Evolutionary conservation across 2,797 vertebrate genomes (phyloP).

Genomic region (Pipistrellus nathusii): DNA sequence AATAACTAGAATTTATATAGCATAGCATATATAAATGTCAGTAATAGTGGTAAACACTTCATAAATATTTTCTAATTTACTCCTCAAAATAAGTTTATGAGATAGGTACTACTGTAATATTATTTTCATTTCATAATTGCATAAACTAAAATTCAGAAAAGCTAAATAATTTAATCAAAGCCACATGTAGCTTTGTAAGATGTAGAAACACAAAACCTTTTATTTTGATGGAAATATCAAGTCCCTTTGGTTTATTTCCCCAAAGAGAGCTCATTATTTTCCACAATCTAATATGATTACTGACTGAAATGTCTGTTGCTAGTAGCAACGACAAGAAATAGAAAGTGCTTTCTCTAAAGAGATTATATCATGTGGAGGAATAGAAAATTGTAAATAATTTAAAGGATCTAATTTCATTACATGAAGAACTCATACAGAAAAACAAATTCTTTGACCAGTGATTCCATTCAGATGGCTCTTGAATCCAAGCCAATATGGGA

Average conservation of each 20-base stretch:
- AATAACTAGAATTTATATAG: background rate
- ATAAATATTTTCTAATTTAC: slow-evolving; percentile 20
- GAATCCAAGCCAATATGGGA: background rate
- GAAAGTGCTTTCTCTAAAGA: background rate
- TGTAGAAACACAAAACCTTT: background rate
- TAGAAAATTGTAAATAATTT: background rate
- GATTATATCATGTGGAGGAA: background rate
- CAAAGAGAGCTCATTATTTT: slow-evolving; percentile 4
- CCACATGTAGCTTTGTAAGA: background rate
- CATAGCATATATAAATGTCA: background rate
- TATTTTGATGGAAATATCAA: background rate
- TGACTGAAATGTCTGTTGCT: slow-evolving; percentile 31
- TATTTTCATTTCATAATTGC: background rate
- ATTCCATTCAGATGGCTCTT: background rate
- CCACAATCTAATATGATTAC: background rate
- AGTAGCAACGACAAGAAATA: background rate
- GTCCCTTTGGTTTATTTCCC: slow-evolving; percentile 25
- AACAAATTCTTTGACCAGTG: background rate
- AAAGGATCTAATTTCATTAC: slow-evolving; percentile 18
- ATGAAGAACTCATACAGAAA: background rate
- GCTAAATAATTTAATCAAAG: background rate
- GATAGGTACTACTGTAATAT: background rate
- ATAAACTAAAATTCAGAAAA: background rate
- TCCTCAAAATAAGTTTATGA: background rate
- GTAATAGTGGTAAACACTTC: background rate